phyloP scores from a whole-genome alignment of 2,113 vertebrate species.

The Sturnira hondurensis region DNA sequence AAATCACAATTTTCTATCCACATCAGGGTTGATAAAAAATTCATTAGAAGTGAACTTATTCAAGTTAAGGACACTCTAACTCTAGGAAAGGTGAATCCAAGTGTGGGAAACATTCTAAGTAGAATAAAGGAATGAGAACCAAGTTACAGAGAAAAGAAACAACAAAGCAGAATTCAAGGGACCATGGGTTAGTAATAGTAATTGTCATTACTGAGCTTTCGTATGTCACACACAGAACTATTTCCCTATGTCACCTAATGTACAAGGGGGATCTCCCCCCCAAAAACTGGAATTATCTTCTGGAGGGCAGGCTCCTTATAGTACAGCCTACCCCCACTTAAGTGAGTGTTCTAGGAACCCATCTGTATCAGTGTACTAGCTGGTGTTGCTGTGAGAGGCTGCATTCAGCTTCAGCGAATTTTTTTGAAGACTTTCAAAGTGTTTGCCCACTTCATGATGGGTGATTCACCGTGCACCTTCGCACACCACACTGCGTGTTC shows the following conservation, averaged over 20 bases:
- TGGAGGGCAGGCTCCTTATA: too few species aligned
- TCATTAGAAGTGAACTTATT: not conserved
- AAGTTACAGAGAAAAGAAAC: not conserved
- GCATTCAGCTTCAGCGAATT: too few species aligned
- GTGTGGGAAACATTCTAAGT: not conserved
- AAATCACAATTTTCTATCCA: conserved; percentile 1
- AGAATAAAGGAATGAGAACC: not conserved
- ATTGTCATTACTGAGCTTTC: not conserved
- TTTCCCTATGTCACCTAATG: not conserved
- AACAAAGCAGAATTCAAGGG: not conserved
- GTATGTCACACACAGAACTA: not conserved
- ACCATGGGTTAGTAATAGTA: not conserved
- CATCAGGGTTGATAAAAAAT: not conserved
- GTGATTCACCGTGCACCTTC: too few species aligned
- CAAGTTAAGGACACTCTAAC: conserved; percentile 18
- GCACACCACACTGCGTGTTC: too few species aligned
- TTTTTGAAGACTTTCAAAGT: too few species aligned
- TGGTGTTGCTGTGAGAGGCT: too few species aligned
- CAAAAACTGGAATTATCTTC: too few species aligned
- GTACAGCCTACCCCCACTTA: too few species aligned
- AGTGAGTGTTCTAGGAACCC: too few species aligned
- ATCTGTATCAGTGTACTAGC: too few species aligned
- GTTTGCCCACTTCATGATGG: too few species aligned
- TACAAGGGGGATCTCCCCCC: too few species aligned
- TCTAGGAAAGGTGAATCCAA: not conserved